Conservation (phyloP, 2,797 vertebrate genomes). For the Rhinophrynus dorsalis region DNA sequence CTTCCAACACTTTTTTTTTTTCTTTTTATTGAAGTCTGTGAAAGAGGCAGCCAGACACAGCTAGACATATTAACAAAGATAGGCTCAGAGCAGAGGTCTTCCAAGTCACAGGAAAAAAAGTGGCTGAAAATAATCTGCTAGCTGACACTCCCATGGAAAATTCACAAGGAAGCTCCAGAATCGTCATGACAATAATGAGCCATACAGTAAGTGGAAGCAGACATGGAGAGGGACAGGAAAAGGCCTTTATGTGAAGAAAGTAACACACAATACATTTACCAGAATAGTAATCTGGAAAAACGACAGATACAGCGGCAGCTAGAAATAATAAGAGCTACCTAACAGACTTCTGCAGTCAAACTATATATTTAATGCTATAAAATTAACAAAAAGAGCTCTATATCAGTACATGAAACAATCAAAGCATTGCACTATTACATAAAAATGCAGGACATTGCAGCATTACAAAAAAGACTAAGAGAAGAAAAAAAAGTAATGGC, state of each 20-base stretch:
- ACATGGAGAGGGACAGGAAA: background rate
- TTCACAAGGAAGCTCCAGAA: slow-evolving; percentile 52
- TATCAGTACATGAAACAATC: too few species aligned
- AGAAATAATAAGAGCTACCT: too few species aligned
- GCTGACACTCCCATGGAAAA: slow-evolving; percentile 60
- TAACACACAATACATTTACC: background rate
- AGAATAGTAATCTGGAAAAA: background rate
- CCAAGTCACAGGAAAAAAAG: slow-evolving; percentile 59
- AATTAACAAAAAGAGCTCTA: too few species aligned
- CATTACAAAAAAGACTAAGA: too few species aligned
- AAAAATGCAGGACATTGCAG: too few species aligned
- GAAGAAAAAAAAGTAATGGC: too few species aligned
- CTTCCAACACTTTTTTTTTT: too few species aligned
- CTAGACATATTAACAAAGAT: slow-evolving; percentile 34
- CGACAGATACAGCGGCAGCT: too few species aligned
- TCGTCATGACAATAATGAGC: slow-evolving; percentile 27
- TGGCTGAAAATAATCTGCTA: slow-evolving; percentile 48
- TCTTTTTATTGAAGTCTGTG: too few species aligned
- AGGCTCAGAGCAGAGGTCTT: slow-evolving; percentile 7
- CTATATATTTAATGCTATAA: too few species aligned
- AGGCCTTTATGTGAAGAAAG: slow-evolving; percentile 2
- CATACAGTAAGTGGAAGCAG: slow-evolving; percentile 24
- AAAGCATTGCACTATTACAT: too few species aligned
- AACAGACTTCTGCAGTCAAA: too few species aligned
- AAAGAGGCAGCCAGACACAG: background rate